Evolutionary conservation across 1,140 invertebrate genomes (phyloP), one percentile per base, ranked within the genome.

Genomic region (Melitaea cinxia): DNA sequence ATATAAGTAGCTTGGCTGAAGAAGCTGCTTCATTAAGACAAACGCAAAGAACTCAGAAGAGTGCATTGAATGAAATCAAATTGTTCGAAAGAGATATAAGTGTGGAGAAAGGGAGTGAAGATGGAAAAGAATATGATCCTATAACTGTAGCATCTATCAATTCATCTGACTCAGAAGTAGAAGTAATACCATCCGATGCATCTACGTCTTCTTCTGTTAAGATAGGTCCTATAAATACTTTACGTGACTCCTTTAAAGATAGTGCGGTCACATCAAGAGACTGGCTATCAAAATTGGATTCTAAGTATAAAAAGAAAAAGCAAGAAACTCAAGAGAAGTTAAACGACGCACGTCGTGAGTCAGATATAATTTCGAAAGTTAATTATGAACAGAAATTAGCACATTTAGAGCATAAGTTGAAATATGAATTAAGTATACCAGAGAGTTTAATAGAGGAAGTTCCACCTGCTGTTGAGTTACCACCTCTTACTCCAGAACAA

Each of bases 401-500:
- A 59, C 80, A 83, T 15, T 69, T 91, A 69, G 85, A 87, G 61
- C 77, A 87, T 53, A 90, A 87, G 65, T 59, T 90, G 12, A 91
- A 91, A 49, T 78, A 87, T 77, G 84, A 90, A 56, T 73, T 91
- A 15, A 89, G 83, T 73, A 85, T 91, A 81, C 83, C 86, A 7
- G 84, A 88, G 55, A 86, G 87, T 68, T 60, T 89, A 1, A 84
- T 82, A 56, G 82, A 86, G 53, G 88, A 91, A 65, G 82, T 83
- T 19, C 83, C 85, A 57, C 86, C 91, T 7, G 75, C 80, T 12
- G 88, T 88, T 10, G 84, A 92, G 66, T 78, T 93, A 33, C 92
- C 93, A 0, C 77, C 85, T 23, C 77, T 94, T 23, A 93, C 91
- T 4, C 80, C 88, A 2, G 91, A 93, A 60, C 92, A 94, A 70